Evolutionary conservation across 2,888 invertebrate genomes (phyloP), one percentile per base, ranked within the genome.

Genomic region (Agrotis segetum): DNA sequence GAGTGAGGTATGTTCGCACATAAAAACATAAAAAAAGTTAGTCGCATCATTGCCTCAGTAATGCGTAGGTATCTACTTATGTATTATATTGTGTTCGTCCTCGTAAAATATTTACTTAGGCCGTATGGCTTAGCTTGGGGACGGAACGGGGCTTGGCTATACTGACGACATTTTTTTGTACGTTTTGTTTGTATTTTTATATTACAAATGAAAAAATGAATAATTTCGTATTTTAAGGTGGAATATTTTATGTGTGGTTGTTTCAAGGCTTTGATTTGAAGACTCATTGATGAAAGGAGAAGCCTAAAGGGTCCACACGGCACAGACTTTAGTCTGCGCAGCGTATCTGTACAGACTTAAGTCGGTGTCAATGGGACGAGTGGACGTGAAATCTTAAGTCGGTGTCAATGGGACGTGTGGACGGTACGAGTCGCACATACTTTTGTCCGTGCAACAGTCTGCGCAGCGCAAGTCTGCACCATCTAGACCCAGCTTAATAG

Each of bases 71-170:
- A 40, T 40, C 40, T 40, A 81, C 79, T 82, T 84, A 84, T 44
- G 40, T 21, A 44, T 40, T 70, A 71, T 81, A 83, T 83, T 82
- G 71, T 82, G 82, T 85, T 82, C 85, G 84, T 81, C 68, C 80
- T 82, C 84, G 81, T 87, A 88, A 87, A 88, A 90, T 88, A 89
- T 89, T 89, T 88, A 88, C 83, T 87, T 85, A 84, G 84, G 82
- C 17, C 64, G 21, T 61, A 67, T 73, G 67, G 71, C 67, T 75
- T 66, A 44, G 74, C 74, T 76, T 70, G 55, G 74, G 77, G 81
- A 66, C 71, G 56, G 64, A 19, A n/a, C 58, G 55, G 70, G 56
- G 70, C 44, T 67, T 24, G 52, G 46, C 52, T 50, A 6, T 56
- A 49, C 55, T 13, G 19, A 67, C 24, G 24, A 73, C 46, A 50